Evolutionary conservation across 2,888 invertebrate genomes (phyloP).

Genomic region (Hydriomena furcata): DNA sequence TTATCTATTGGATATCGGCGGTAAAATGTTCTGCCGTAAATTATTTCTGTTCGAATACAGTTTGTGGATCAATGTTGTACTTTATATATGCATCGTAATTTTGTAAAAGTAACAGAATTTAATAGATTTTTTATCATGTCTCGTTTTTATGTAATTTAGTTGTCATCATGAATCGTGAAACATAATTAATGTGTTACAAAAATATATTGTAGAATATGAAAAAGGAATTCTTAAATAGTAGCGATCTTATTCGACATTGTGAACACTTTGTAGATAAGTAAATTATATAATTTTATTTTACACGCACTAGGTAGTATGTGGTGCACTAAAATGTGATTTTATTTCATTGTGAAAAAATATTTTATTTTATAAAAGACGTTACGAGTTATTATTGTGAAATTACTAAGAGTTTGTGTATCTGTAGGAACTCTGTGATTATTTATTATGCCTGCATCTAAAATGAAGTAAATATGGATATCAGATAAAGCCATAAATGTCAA

Average conservation of each 20-base stretch:
- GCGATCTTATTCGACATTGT: slow-evolving; percentile 11
- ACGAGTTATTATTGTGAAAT: slow-evolving; percentile 36
- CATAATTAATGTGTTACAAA: too few relatives aligned
- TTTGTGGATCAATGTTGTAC: background rate
- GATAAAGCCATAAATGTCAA: too few relatives aligned
- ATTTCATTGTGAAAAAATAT: slow-evolving; percentile 39
- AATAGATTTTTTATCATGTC: background rate
- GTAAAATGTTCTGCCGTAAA: background rate
- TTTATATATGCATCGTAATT: background rate
- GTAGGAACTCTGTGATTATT: slow-evolving; percentile 36
- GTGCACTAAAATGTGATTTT: slow-evolving; percentile 55
- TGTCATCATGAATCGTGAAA: background rate
- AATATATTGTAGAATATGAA: background rate
- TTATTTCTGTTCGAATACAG: background rate
- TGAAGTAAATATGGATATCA: too few relatives aligned
- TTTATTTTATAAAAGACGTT: slow-evolving; percentile 66
- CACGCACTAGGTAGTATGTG: slow-evolving; percentile 27
- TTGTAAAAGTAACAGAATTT: background rate
- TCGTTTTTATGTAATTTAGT: background rate
- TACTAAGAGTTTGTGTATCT: slow-evolving; percentile 32
- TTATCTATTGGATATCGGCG: background rate
- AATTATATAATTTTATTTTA: slow-evolving; percentile 5
- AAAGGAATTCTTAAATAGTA: background rate
- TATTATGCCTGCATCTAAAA: too few relatives aligned
- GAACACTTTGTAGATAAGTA: slow-evolving; percentile 1